Percentiles rank a stretch among this genome's conserved stretches.
Evolutionary conservation across 2,888 invertebrate species (phyloP).

Genomic region (Drosophila kambysellisi): DNA sequence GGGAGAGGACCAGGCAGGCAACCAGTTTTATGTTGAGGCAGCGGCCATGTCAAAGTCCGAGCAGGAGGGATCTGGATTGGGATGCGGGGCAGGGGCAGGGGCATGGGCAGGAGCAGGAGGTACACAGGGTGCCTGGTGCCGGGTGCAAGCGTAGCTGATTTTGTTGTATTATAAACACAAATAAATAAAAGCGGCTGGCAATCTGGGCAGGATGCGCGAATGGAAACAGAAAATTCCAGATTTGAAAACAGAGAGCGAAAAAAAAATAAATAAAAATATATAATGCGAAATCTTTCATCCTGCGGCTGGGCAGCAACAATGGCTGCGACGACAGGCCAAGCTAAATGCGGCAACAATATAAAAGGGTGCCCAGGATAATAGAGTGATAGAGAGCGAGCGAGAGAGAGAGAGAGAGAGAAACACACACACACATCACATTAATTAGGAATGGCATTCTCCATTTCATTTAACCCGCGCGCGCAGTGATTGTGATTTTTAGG

Average conservation of each 20-base stretch:
- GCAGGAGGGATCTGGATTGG: neutral
- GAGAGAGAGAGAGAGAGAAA: neutral
- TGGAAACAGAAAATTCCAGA: conserved; percentile 45
- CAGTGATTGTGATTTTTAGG: conserved; percentile 63
- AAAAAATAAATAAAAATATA: conserved; percentile 17
- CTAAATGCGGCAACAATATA: conserved; percentile 60
- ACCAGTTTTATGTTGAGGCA: conserved; percentile 58
- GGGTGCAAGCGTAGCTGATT: conserved; percentile 85
- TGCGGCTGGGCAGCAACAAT: conserved; percentile 75
- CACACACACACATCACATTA: conserved; percentile 40
- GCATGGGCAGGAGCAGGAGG: conserved; percentile 6
- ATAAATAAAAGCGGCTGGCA: conserved; percentile 83
- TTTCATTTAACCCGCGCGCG: conserved; percentile 82
- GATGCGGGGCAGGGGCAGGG: neutral
- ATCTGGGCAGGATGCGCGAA: conserved; percentile 65
- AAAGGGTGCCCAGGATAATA: conserved; percentile 65
- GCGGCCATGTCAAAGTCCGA: conserved; percentile 48
- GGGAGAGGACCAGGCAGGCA: conserved; percentile 24
- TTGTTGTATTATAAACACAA: conserved; percentile 85
- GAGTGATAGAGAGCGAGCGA: neutral
- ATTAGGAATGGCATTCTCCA: conserved; percentile 83
- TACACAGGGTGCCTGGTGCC: conserved; percentile 22
- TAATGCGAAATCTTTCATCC: conserved; percentile 59
- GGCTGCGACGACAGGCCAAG: conserved; percentile 81
- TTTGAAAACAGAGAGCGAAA: neutral